These are phyloP conservation scores for Quadroppia sp. DNA, from an alignment of 2,888 invertebrate species.

Conservation along the genomic window DNA sequence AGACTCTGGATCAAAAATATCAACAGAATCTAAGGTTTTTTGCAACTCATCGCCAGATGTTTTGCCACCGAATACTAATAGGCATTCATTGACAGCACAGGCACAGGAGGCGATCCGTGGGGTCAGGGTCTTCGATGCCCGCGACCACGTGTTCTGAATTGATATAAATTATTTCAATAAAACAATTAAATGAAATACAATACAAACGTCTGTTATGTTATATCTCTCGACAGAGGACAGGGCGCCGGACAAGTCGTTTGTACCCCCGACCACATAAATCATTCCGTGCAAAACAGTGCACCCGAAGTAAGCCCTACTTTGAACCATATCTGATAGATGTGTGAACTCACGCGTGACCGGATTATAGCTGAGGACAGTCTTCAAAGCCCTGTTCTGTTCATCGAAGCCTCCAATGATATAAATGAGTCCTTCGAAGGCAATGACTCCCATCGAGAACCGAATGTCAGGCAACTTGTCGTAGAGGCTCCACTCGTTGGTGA, in stretches of 20 bases:
- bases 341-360: conserved; percentile 77
- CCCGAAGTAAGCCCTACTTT: conserved; percentile 80
- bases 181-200: neutral
- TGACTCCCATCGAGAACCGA: conserved; percentile 85
- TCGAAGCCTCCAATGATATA: conserved; percentile 77
- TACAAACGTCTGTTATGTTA: conserved; percentile 67
- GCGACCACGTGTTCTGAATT: conserved; percentile 72
- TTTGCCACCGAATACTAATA: conserved; percentile 75
- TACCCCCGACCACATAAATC: conserved; percentile 84
- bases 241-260: conserved; percentile 68
- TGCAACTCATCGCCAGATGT: conserved; percentile 49
- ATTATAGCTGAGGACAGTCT: conserved; percentile 51
- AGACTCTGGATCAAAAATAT: conserved; percentile 73
- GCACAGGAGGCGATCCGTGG: conserved; percentile 78
- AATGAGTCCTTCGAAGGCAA: conserved; percentile 74
- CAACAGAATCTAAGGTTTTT: conserved; percentile 68
- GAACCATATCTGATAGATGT: conserved; percentile 69
- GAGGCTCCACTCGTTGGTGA: conserved; percentile 69
- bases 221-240: conserved; percentile 77
- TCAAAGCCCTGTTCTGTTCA: conserved; percentile 49
- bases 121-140: conserved; percentile 67
- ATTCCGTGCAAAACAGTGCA: conserved; percentile 72
- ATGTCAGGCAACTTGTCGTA: conserved; percentile 76
- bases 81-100: conserved; percentile 72
- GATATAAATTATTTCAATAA: neutral